Percentiles rank a stretch among this genome's conserved stretches.
Conservation (phyloP, 2,113 vertebrate species). For the Cyphomyrus discorhynchus region DNA sequence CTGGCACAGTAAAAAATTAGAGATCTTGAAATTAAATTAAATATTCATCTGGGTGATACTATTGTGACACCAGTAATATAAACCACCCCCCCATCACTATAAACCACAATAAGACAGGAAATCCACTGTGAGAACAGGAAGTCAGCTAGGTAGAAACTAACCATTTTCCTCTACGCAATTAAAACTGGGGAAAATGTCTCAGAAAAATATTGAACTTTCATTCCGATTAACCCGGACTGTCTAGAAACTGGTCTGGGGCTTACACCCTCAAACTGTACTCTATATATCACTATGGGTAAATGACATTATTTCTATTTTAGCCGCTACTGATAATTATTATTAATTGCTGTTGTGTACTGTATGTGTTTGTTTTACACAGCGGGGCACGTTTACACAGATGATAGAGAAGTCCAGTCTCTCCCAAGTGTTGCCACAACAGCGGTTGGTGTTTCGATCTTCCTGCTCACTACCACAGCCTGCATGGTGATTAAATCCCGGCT, state of each 20-base stretch:
- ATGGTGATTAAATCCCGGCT: constrained; percentile 62
- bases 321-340: background rate
- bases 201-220: background rate
- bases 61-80: background rate
- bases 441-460: constrained; percentile 61
- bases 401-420: constrained; percentile 33
- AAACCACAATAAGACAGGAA: constrained; percentile 40
- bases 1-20: constrained; percentile 23
- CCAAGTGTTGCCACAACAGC: constrained; percentile 59
- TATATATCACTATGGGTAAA: background rate
- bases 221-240: background rate
- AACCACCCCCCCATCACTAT: constrained; percentile 30
- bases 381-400: constrained; percentile 27
- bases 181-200: constrained; percentile 32
- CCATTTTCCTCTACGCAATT: constrained; percentile 38
- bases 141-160: constrained; percentile 37
- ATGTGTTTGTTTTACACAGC: constrained; percentile 30
- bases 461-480: constrained; percentile 63
- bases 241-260: background rate
- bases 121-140: constrained; percentile 50
- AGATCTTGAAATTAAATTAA: constrained; percentile 4
- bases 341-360: background rate
- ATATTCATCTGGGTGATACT: constrained; percentile 7
- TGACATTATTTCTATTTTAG: background rate
- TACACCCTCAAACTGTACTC: background rate